A percentile compares a stretch with the other conserved stretches of the same genome.
These are phyloP conservation scores for Trichomycterus rosablanca DNA, from an alignment of 2,113 vertebrate species.

Conservation along the genomic window DNA sequence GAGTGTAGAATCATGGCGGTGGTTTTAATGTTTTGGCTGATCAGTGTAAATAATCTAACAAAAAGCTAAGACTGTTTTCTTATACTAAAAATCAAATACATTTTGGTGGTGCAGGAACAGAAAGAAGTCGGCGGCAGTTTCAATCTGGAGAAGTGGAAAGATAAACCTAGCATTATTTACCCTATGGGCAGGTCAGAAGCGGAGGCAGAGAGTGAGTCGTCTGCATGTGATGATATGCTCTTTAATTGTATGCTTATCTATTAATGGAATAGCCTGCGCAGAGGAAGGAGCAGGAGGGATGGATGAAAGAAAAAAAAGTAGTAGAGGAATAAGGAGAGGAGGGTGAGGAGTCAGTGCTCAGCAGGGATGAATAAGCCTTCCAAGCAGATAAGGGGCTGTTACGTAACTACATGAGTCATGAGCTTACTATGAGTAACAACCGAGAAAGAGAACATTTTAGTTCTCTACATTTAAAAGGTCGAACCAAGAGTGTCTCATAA, in stretches of 20 bases:
- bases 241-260: constrained; percentile 24
- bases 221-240: constrained; percentile 13
- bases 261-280: constrained; percentile 37
- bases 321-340: no score
- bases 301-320: constrained; percentile 7
- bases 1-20: no score
- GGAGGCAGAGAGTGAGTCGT: constrained; percentile 7
- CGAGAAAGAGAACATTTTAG: constrained; percentile 27
- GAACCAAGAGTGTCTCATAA: constrained; percentile 5
- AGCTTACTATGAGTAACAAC: constrained; percentile 26
- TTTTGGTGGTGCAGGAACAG: no score
- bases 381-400: constrained; percentile 45
- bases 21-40: no score
- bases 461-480: constrained; percentile 4
- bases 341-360: constrained; percentile 35
- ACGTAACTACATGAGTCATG: constrained; percentile 49
- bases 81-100: background rate
- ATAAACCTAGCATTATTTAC: constrained; percentile 13
- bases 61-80: background rate
- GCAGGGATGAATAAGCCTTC: constrained; percentile 42
- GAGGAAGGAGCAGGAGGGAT: constrained; percentile 5
- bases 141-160: background rate
- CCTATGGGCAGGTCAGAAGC: constrained; percentile 1
- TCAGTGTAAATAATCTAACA: no score
- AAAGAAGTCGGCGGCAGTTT: background rate